phyloP scores from a whole-genome alignment of 1,140 invertebrate genomes.

The Anastrepha ludens region DNA sequence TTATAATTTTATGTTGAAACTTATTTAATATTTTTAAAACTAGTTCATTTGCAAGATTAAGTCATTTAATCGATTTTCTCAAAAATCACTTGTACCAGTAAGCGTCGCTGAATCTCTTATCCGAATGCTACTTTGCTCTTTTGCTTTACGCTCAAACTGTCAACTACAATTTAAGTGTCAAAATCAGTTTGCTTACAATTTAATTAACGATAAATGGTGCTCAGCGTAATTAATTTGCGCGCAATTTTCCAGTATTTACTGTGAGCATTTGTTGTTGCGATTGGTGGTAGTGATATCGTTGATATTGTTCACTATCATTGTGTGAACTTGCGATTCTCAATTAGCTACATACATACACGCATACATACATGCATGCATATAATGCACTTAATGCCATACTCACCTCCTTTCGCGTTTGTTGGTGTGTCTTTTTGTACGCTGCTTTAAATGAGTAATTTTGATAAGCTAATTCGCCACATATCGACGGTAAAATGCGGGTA shows the following conservation, averaged over 20 bases:
- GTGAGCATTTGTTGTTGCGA: neutral
- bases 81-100: too few species aligned
- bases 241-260: neutral
- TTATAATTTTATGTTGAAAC: too few species aligned
- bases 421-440: neutral
- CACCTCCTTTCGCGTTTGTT: neutral
- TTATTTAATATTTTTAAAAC: too few species aligned
- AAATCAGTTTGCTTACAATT: slow-evolving; percentile 11
- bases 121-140: neutral
- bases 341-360: neutral
- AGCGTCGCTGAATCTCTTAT: too few species aligned
- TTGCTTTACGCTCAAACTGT: neutral
- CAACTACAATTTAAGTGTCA: slow-evolving; percentile 3
- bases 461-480: neutral
- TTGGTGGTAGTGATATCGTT: neutral
- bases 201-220: neutral
- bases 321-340: neutral
- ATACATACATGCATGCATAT: neutral
- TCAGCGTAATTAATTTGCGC: neutral
- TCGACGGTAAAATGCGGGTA: too few species aligned
- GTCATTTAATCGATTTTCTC: neutral
- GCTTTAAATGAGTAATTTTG: neutral
- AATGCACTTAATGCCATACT: neutral
- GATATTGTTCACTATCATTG: neutral
- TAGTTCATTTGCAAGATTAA: too few species aligned